Conservation (phyloP, 2,797 vertebrate species). For the Emydoidea blandingii region DNA sequence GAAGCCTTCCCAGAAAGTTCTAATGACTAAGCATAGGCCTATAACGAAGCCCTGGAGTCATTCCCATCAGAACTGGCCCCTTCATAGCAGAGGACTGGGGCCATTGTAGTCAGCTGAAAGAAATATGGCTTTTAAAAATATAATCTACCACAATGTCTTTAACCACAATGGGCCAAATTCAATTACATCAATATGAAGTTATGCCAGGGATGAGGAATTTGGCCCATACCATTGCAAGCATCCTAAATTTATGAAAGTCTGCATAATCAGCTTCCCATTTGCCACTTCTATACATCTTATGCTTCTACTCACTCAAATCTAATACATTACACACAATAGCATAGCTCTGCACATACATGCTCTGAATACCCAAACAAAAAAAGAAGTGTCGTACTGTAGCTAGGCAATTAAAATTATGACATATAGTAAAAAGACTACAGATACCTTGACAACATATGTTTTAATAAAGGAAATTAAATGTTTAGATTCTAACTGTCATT, state of each 20-base stretch:
- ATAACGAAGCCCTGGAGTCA: background rate
- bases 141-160: background rate
- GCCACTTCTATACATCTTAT: background rate
- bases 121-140: background rate
- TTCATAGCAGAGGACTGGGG: background rate
- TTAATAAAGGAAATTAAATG: conserved; percentile 38
- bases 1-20: background rate
- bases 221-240: background rate
- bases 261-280: background rate
- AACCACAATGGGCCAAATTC: background rate
- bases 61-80: background rate
- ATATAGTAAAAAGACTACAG: background rate
- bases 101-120: background rate
- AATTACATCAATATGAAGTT: background rate
- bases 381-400: background rate
- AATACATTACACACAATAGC: background rate
- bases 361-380: conserved; percentile 33
- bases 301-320: background rate
- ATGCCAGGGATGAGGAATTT: background rate
- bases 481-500: background rate
- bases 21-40: background rate
- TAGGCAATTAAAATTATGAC: background rate
- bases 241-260: conserved; percentile 24
- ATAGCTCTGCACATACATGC: background rate
- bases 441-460: background rate